Evolutionary conservation across 1,140 invertebrate species (phyloP).

Genomic region (Eumaeus atala): DNA sequence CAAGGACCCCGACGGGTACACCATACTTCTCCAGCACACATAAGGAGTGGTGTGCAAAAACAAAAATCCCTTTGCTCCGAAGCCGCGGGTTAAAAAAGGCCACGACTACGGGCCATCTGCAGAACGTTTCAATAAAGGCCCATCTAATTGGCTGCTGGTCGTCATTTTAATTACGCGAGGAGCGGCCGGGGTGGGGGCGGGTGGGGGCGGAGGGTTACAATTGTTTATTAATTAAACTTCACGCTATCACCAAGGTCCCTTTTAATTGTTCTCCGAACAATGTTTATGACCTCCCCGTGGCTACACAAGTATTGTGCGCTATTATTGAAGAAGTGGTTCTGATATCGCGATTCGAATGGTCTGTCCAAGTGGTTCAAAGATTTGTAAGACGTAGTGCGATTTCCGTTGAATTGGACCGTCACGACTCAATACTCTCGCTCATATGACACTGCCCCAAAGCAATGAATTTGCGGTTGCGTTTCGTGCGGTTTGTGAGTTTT

Average conservation of each 20-base stretch:
- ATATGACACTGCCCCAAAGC: no score
- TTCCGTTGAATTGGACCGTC: no score
- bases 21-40: slow-evolving; percentile 20
- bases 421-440: no score
- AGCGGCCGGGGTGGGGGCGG: slow-evolving; percentile 27
- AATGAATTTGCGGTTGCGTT: no score
- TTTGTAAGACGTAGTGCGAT: no score
- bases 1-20: not conserved
- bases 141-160: slow-evolving; percentile 46
- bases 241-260: not conserved
- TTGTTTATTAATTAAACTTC: slow-evolving; percentile 10
- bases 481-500: no score
- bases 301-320: no score
- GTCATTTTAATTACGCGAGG: slow-evolving; percentile 50
- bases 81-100: slow-evolving; percentile 40
- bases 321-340: no score
- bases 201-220: no score
- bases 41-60: slow-evolving; percentile 32
- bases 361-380: no score
- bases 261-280: not conserved
- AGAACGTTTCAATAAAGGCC: slow-evolving; percentile 51
- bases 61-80: slow-evolving; percentile 40
- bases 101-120: slow-evolving; percentile 31
- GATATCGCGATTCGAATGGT: no score
- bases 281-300: no score